Percentiles rank a stretch among this genome's conserved stretches.
phyloP scores from a whole-genome alignment of 2,113 vertebrate genomes.

The Gila orcuttii region DNA sequence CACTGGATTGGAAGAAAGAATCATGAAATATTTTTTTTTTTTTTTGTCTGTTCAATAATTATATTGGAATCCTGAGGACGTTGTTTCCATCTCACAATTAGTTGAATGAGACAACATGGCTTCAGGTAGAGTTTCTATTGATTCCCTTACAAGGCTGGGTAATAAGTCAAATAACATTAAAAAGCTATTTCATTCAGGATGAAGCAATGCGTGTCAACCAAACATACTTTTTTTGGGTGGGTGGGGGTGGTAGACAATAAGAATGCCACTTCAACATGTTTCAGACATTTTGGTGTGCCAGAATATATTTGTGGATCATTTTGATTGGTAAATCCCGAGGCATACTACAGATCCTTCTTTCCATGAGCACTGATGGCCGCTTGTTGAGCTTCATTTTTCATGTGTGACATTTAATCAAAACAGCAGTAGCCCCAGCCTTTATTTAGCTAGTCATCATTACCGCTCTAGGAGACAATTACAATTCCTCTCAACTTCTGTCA shows the following conservation, averaged over 20 bases:
- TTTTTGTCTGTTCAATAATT: conserved; percentile 44
- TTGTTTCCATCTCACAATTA: conserved; percentile 62
- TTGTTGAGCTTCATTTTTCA: conserved; percentile 54
- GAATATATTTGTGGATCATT: conserved; percentile 8
- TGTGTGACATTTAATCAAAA: conserved; percentile 60
- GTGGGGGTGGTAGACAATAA: background rate
- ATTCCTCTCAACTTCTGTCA: conserved; percentile 64
- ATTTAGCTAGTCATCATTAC: conserved; percentile 50
- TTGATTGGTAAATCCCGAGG: conserved; percentile 49
- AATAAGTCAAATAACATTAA: conserved; percentile 64
- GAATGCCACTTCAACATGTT: background rate
- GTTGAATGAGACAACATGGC: conserved; percentile 65
- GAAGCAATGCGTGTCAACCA: conserved; percentile 48
- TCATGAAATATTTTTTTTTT: background rate
- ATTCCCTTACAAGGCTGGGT: conserved; percentile 57
- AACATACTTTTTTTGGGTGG: conserved; percentile 30
- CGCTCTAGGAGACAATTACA: conserved; percentile 63
- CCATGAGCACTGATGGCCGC: conserved; percentile 44
- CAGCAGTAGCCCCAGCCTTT: conserved; percentile 53
- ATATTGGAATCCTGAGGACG: conserved; percentile 57
- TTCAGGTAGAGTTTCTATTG: conserved; percentile 60
- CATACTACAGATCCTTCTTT: conserved; percentile 42
- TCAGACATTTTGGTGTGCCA: conserved; percentile 11
- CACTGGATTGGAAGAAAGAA: background rate
- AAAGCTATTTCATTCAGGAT: conserved; percentile 52